Base-by-base conservation (phyloP, 1,140 invertebrate genomes). In the Neuroterus valhalla region DNA sequence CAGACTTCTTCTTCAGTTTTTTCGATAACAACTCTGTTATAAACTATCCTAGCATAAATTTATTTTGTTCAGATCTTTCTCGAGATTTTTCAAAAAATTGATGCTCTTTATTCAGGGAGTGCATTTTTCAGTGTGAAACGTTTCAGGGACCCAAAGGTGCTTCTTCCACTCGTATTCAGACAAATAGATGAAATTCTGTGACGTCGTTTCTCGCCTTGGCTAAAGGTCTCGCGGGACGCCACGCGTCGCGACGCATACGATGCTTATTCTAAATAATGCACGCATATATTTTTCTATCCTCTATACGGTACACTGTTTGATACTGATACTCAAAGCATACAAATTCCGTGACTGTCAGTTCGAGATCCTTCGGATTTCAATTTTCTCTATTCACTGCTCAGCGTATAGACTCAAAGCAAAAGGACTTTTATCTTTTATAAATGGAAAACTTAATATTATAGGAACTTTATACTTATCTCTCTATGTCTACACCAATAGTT, bases 281-380 rank as follows among this genome's bases (percentile, higher is more conserved):
- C 75, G 79, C 81, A 77, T 79, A 84, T 87, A 85, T 86, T 85
- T 86, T 85, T 85, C 82, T 85, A 86, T 85, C 82, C 78, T 76
- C 31, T 38, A 38, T 38, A 38, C 4, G 31, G 10, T 38, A 38
- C 31, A 38, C 6, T 38, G 31, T 38, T 38, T 38, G 31, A 38
- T 38, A 38, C 31, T 38, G 6, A 38, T 5, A 38, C 31, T 8
- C 8, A 38, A 38, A 38, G 31, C 31, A 38, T 8, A 38, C 31
- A 38, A 38, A 38, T 38, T 38, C 31, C 10, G 31, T 38, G 31
- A 38, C 31, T 38, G 31, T 38, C 31, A 1, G 31, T 8, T 38
- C 31, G 10, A 38, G 31, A 38, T 38, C 31, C 31, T 38, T 8
- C 31, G 31, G 31, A 8, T 38, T 38, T 38, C 31, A 38, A 38